Evolutionary conservation across 2,797 vertebrate genomes (phyloP), one percentile per base, ranked within the genome.

Genomic region (Gobionotothen gibberifrons): DNA sequence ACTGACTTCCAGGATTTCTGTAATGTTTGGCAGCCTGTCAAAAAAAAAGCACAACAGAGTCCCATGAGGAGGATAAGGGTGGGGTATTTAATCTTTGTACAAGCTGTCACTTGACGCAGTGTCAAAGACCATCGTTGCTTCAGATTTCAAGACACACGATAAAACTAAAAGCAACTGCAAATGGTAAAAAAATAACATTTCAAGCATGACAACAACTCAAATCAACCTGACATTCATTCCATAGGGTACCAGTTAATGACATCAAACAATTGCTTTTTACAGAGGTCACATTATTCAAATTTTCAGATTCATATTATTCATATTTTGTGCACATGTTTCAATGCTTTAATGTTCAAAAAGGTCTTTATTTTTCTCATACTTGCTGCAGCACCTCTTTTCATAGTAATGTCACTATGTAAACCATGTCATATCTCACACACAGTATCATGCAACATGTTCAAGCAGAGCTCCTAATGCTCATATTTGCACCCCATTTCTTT

Each of bases 1-100:
- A 72, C 70, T 58, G 49, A 69, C 80, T 63, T 76, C 65, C 52
- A 74, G 72, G 69, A 70, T 80, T 60, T 69, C 57, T 32, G 43
- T 73, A 15, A 71, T 40, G 42, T 62, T 72, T 64, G 58, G 57
- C 51, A 74, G 63, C 19, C 19, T 46, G 12, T 56, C 60, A 53
- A 63, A 26, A 61, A 61, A 49, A 72, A 55, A 64, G 51, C 60
- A 48, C 40, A 60, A 6, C 51, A 39, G 13, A 47, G n/a, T 21
- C 26, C 36, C 17, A 48, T 49, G 21, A 64, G 32, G 32, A 76
- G 13, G 55, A 72, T 77, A 66, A 65, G 16, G 32, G 7, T 36
- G 32, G 32, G 32, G 36, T 36, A 36, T 36, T 9, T 36, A 36
- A 51, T 56, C 26, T 58, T 40, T 4, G 14, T 53, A 44, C 16